Evolutionary conservation across 2,888 invertebrate species (phyloP).

Genomic region (Agrotis exclamationis): DNA sequence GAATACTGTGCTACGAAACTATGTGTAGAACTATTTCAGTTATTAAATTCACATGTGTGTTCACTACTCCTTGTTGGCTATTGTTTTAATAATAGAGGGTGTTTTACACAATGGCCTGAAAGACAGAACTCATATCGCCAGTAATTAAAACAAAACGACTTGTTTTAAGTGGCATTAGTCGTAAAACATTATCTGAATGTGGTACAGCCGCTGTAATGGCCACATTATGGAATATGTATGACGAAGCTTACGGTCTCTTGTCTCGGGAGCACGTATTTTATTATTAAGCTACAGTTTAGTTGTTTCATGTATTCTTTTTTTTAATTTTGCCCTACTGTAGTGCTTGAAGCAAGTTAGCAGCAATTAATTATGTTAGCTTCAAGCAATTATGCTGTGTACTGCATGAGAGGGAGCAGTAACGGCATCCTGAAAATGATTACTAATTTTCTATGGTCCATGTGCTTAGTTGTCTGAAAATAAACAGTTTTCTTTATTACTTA

Average conservation of each 20-base stretch:
- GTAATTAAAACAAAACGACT: slow-evolving; percentile 25
- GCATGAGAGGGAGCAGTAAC: too few species aligned
- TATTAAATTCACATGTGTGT: slow-evolving; percentile 15
- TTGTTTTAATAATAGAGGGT: too few species aligned
- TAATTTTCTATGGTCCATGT: too few species aligned
- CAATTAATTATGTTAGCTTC: too few species aligned
- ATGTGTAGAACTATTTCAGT: not conserved
- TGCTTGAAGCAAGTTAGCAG: too few species aligned
- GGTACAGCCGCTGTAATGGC: slow-evolving; percentile 1
- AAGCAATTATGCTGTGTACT: too few species aligned
- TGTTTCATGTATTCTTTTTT: too few species aligned
- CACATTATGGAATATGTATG: not conserved
- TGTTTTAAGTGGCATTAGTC: slow-evolving; percentile 16
- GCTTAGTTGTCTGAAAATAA: too few species aligned
- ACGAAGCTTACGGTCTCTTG: slow-evolving; percentile 1
- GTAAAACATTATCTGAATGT: slow-evolving; percentile 38
- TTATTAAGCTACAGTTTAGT: slow-evolving; percentile 21
- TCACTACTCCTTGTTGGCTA: not conserved
- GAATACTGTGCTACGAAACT: slow-evolving; percentile 18
- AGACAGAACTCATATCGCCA: slow-evolving; percentile 9
- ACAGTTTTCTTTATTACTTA: too few species aligned
- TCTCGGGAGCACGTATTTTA: slow-evolving; percentile 13
- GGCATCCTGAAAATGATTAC: too few species aligned
- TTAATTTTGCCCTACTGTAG: not conserved
- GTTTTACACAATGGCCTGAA: slow-evolving; percentile 5